phyloP scores from a whole-genome alignment of 1,140 invertebrate genomes.

The Zaprionus inermis region DNA sequence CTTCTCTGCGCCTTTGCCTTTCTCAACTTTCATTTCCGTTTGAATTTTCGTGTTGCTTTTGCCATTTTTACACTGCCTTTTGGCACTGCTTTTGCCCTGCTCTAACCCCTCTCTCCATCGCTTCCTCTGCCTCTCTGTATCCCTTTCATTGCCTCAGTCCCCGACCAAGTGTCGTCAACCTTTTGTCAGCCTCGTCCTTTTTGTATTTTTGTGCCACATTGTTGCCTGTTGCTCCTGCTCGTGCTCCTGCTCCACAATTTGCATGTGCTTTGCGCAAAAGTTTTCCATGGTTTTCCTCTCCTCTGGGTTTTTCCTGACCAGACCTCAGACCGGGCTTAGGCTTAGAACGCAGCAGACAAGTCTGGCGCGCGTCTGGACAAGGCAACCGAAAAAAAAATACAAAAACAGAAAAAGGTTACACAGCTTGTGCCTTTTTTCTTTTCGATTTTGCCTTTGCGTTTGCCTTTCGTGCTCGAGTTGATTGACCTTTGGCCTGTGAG shows the following conservation, averaged over 20 bases:
- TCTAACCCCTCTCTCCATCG: not conserved
- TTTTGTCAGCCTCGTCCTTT: slow-evolving; percentile 42
- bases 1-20: not conserved
- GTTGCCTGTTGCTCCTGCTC: not conserved
- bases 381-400: not conserved
- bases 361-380: slow-evolving; percentile 45
- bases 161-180: slow-evolving; percentile 41
- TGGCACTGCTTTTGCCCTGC: no score
- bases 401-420: slow-evolving; percentile 1
- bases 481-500: slow-evolving; percentile 1
- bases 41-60: not conserved
- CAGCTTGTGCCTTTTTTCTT: slow-evolving; percentile 4
- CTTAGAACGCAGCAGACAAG: slow-evolving; percentile 33
- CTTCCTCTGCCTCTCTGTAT: slow-evolving; percentile 12
- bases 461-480: slow-evolving; percentile 44
- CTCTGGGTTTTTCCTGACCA: not conserved
- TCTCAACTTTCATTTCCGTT: slow-evolving; percentile 2
- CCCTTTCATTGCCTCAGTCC: slow-evolving; percentile 24
- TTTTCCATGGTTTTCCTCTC: not conserved
- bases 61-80: no score
- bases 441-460: slow-evolving; percentile 61
- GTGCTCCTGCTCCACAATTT: slow-evolving; percentile 24
- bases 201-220: slow-evolving; percentile 13
- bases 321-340: not conserved
- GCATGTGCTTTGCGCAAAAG: slow-evolving; percentile 40